phyloP scores from a whole-genome alignment of 2,888 invertebrate genomes.

The Melanophora roralis region DNA sequence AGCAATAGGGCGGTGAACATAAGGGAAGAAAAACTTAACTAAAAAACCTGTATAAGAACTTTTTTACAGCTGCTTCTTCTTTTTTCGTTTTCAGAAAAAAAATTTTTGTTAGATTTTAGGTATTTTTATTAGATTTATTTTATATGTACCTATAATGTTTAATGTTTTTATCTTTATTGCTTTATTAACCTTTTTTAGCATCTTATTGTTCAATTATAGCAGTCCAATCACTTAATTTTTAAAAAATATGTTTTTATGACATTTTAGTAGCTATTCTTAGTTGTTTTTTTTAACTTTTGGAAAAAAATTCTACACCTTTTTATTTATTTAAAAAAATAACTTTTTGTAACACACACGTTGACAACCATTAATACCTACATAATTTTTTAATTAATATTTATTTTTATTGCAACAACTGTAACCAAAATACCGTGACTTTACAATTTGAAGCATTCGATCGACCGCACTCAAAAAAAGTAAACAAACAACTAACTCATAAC shows the following conservation, averaged over 20 bases:
- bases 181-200: too few relatives aligned
- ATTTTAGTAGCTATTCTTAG: too few relatives aligned
- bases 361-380: too few relatives aligned
- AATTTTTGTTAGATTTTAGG: not conserved
- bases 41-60: slow-evolving; percentile 46
- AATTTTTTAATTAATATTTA: not conserved
- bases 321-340: too few relatives aligned
- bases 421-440: slow-evolving; percentile 7
- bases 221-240: too few relatives aligned
- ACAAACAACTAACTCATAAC: slow-evolving; percentile 52
- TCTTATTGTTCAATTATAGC: too few relatives aligned
- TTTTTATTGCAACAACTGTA: slow-evolving; percentile 26
- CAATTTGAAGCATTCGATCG: not conserved
- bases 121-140: not conserved
- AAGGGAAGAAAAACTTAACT: slow-evolving; percentile 13
- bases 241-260: too few relatives aligned
- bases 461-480: slow-evolving; percentile 55
- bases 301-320: too few relatives aligned
- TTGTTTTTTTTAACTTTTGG: too few relatives aligned
- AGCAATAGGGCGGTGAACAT: slow-evolving; percentile 50
- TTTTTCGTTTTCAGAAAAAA: not conserved
- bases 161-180: not conserved
- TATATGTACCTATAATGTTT: not conserved
- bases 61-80: slow-evolving; percentile 37
- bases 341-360: too few relatives aligned